phyloP scores from a whole-genome alignment of 2,888 invertebrate species.

The Eurytoma californica region DNA sequence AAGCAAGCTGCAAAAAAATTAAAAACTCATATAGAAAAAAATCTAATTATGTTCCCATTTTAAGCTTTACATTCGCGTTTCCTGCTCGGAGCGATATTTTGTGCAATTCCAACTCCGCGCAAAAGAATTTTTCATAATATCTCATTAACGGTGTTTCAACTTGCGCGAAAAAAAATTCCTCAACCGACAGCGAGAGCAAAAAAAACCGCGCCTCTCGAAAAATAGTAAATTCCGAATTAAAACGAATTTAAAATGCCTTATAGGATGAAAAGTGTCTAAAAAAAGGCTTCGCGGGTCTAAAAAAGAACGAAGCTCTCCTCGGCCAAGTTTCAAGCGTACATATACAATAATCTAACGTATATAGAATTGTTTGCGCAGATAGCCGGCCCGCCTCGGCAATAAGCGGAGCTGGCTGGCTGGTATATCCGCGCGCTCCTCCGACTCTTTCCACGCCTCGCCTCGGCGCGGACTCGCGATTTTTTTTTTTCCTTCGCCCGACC shows the following conservation, averaged over 20 bases:
- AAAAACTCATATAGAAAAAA: too few relatives aligned
- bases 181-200: background rate
- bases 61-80: too few relatives aligned
- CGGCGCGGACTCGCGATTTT: constrained; percentile 33
- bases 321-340: background rate
- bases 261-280: too few relatives aligned
- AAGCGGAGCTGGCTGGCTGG: constrained; percentile 20
- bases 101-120: too few relatives aligned
- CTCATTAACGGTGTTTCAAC: too few relatives aligned
- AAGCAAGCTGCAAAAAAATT: too few relatives aligned
- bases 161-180: too few relatives aligned
- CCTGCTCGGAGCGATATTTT: too few relatives aligned
- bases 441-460: constrained; percentile 58
- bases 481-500: constrained; percentile 31
- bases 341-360: constrained; percentile 17
- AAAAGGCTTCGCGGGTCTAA: background rate
- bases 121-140: too few relatives aligned
- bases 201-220: background rate
- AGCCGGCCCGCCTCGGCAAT: constrained; percentile 29
- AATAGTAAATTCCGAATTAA: too few relatives aligned
- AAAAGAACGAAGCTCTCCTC: background rate
- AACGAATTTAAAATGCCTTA: too few relatives aligned
- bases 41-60: too few relatives aligned
- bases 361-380: constrained; percentile 46
- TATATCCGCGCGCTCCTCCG: constrained; percentile 34